Evolutionary conservation across 2,888 invertebrate species (phyloP).

Genomic region (Cheilosia urbana): DNA sequence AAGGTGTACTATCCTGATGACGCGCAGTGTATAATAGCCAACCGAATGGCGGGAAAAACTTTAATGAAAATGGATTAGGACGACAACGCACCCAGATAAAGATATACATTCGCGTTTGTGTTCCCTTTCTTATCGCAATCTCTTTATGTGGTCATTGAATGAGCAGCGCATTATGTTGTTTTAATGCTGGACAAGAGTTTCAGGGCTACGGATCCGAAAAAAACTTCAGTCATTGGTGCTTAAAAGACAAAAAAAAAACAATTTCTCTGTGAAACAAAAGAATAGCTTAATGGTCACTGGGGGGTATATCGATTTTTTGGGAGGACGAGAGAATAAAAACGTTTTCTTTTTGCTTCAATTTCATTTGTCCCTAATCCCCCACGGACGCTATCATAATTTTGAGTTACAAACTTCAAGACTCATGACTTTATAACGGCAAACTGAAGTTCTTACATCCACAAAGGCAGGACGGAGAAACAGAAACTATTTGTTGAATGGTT

Average conservation of each 20-base stretch:
- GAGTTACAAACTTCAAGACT: constrained; percentile 13
- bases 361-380: neutral
- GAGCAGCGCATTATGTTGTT: constrained; percentile 48
- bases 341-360: neutral
- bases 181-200: constrained; percentile 25
- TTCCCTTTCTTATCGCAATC: constrained; percentile 48
- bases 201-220: constrained; percentile 9
- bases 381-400: constrained; percentile 23
- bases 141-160: constrained; percentile 61
- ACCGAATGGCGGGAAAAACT: constrained; percentile 33
- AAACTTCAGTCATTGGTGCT: constrained; percentile 11
- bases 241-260: constrained; percentile 5
- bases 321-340: constrained; percentile 16
- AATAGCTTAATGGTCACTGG: neutral
- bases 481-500: constrained; percentile 52
- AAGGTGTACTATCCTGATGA: too few species aligned
- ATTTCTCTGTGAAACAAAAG: neutral
- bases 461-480: constrained; percentile 9
- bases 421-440: constrained; percentile 13
- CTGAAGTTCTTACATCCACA: constrained; percentile 7
- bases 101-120: neutral
- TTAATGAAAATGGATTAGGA: constrained; percentile 51
- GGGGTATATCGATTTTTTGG: constrained; percentile 36
- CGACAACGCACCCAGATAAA: neutral
- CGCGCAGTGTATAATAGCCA: too few species aligned